Evolutionary conservation across 2,113 vertebrate genomes (phyloP).

Genomic region (Callipepla squamata): DNA sequence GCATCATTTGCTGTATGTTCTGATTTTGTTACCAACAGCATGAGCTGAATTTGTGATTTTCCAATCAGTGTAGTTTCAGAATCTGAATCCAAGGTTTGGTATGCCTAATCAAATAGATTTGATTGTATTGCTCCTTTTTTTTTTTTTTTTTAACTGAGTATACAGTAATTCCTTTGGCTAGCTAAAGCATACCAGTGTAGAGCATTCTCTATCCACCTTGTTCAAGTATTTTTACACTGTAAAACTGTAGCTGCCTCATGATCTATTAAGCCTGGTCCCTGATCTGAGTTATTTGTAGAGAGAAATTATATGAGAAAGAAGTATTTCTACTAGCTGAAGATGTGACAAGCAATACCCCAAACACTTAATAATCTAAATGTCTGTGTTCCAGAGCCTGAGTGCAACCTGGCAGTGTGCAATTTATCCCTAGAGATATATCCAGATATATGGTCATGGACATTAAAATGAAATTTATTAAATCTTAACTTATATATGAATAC

Average conservation of each 20-base stretch:
- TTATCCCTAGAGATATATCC: neutral
- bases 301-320: neutral
- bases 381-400: neutral
- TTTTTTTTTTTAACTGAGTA: neutral
- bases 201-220: fast-evolving
- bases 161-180: neutral
- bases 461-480: neutral
- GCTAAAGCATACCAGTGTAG: neutral
- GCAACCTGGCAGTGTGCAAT: neutral
- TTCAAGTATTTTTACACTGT: neutral
- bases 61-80: neutral
- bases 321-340: neutral
- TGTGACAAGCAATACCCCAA: neutral
- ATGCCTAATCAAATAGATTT: neutral
- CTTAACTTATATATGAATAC: neutral
- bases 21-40: neutral
- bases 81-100: neutral
- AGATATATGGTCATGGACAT: neutral
- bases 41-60: neutral
- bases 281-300: neutral
- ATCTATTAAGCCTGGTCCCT: neutral
- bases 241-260: neutral
- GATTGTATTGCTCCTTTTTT: neutral
- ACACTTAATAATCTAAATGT: neutral
- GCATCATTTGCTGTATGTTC: neutral